These are phyloP conservation scores for Masnerella sp. DNA, from an alignment of 2,888 invertebrate species.

Conservation along the genomic window DNA sequence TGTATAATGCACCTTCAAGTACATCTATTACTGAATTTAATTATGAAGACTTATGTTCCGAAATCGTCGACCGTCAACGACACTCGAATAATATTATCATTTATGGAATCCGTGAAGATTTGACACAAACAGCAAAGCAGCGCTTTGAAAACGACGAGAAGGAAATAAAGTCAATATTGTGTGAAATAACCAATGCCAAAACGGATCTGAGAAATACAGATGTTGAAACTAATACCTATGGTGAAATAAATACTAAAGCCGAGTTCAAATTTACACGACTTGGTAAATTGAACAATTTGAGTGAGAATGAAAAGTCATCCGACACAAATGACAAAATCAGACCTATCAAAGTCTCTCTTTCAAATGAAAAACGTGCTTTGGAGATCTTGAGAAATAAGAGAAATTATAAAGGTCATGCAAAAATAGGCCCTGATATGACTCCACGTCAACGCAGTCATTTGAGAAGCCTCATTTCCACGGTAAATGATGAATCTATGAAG, in stretches of 20 bases:
- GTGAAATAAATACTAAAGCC: background rate
- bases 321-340: background rate
- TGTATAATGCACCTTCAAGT: background rate
- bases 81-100: background rate
- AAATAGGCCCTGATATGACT: background rate
- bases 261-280: background rate
- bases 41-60: background rate
- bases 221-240: too few relatives aligned
- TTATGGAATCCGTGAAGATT: background rate
- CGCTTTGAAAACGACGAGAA: background rate
- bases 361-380: background rate
- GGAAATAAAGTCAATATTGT: background rate
- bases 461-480: background rate
- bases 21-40: background rate
- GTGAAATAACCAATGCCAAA: background rate
- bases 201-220: too few relatives aligned
- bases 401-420: background rate
- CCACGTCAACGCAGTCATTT: background rate
- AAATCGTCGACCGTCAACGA: background rate
- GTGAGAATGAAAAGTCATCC: background rate
- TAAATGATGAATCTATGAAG: background rate
- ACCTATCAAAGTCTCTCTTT: background rate
- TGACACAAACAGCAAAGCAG: background rate
- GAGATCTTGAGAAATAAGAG: background rate
- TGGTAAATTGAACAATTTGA: background rate